Percentiles rank a stretch among this genome's conserved stretches.
Conservation (phyloP, 2,113 vertebrate genomes). For the Varanus salvator region DNA sequence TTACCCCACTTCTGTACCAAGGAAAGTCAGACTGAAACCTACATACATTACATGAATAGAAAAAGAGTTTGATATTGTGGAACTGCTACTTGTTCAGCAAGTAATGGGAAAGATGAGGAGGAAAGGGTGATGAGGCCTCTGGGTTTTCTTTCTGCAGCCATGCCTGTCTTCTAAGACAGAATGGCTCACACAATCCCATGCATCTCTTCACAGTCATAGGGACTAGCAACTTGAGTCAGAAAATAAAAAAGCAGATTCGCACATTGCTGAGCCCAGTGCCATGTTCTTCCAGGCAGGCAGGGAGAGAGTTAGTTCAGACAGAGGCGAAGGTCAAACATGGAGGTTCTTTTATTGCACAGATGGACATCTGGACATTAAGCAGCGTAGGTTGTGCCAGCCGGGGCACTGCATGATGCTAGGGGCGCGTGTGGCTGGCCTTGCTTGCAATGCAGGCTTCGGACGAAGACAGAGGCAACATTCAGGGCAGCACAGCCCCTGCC, state of each 20-base stretch:
- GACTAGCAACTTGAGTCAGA: neutral
- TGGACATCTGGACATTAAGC: neutral
- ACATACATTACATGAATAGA: neutral
- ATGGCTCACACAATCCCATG: neutral
- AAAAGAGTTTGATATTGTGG: neutral
- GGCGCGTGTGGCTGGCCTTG: neutral
- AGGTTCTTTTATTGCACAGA: slow-evolving; percentile 4
- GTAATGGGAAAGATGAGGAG: neutral
- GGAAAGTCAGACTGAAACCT: neutral
- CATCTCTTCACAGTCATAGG: no score
- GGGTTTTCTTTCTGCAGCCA: no score
- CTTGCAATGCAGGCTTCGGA: neutral
- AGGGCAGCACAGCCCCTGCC: neutral
- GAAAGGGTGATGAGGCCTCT: neutral
- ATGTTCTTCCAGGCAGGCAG: neutral
- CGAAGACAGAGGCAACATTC: neutral
- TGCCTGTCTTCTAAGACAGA: neutral
- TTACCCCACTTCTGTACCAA: neutral
- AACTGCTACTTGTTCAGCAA: no score
- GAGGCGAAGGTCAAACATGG: neutral
- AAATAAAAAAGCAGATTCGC: neutral
- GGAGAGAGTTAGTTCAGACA: neutral
- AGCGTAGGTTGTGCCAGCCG: neutral
- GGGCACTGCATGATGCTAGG: neutral
- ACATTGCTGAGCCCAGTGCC: neutral